Base-by-base conservation (phyloP, 37 sponge, comb jelly and placozoan species). In the Trichoplax adhaerens region DNA sequence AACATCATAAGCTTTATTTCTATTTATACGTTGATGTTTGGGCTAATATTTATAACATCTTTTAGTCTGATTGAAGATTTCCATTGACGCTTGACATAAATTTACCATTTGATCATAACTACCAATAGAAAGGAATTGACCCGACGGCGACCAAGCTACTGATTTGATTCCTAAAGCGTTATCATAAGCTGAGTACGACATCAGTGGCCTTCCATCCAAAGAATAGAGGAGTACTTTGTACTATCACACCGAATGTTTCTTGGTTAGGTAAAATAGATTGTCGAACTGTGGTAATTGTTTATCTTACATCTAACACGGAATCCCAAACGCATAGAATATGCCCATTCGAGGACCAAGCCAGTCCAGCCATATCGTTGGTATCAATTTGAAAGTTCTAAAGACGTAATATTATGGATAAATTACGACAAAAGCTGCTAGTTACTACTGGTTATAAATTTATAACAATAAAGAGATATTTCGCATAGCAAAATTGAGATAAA, bases 111-210 rank as follows among this genome's bases (percentile, higher is more conserved):
- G 82, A 76, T 92, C 93, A 66, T 71, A 97, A 53, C 92, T 81
- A 12, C 99, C 99, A 64, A 97, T 76, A 48, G 93, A 92, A 4
- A 88, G 77, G 54, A 97, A 89, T 76, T 97, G 99, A 52, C 90
- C 81, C 10, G 90, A 75, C 0, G 86, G 83, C 1, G 93, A 88
- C 88, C 87, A 86, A 47, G 74, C 47, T 8, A 89, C 81, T 54
- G 71, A 76, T 66, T 84, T 85, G 0, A 91, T 65, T 52, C 93
- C 99, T 0, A 97, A 87, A 2, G 83, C 84, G 53, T 82, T 72
- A 29, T 29, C 29, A 29, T 29, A 29, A 29, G 29, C 29, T 58
- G 85, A 79, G 63, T 84, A 86, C 1, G 80, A 61, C 5, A 83
- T 77, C 0, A 94, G 66, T 57, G 79, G 69, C 7, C 79, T 76